Conservation (phyloP, 1,140 invertebrate species). For the Ips nitidus region DNA sequence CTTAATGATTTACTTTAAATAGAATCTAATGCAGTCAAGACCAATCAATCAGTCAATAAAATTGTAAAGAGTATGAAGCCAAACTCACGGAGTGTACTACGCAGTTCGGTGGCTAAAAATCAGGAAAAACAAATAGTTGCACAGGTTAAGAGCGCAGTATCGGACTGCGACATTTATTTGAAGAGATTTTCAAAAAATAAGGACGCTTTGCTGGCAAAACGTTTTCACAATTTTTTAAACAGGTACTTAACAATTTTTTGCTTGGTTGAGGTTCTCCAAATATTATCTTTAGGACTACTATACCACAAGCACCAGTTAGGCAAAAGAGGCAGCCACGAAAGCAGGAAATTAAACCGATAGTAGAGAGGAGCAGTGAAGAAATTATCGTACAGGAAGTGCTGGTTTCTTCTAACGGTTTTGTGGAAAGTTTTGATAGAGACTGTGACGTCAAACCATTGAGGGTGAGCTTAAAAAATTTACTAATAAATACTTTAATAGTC, state of each 20-base stretch:
- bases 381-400: constrained; percentile 49
- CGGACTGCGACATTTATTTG: constrained; percentile 32
- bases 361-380: constrained; percentile 44
- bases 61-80: neutral
- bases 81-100: constrained; percentile 45
- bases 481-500: too few species aligned
- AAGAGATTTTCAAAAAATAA: constrained; percentile 46
- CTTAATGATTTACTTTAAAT: too few species aligned
- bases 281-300: constrained; percentile 41
- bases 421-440: constrained; percentile 39
- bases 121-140: neutral
- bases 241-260: constrained; percentile 14
- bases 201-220: constrained; percentile 42
- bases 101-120: constrained; percentile 31
- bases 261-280: neutral
- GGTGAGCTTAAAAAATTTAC: neutral
- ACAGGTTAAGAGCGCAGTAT: neutral
- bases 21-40: too few species aligned
- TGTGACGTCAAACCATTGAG: constrained; percentile 29
- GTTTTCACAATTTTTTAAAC: constrained; percentile 47
- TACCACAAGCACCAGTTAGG: constrained; percentile 45
- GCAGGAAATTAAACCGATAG: constrained; percentile 47
- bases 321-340: constrained; percentile 46
- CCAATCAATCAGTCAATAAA: too few species aligned
- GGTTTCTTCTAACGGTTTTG: constrained; percentile 45